Evolutionary conservation across 2,888 invertebrate genomes (phyloP), one percentile per base, ranked within the genome.

Genomic region (Petrolisthes cinctipes): DNA sequence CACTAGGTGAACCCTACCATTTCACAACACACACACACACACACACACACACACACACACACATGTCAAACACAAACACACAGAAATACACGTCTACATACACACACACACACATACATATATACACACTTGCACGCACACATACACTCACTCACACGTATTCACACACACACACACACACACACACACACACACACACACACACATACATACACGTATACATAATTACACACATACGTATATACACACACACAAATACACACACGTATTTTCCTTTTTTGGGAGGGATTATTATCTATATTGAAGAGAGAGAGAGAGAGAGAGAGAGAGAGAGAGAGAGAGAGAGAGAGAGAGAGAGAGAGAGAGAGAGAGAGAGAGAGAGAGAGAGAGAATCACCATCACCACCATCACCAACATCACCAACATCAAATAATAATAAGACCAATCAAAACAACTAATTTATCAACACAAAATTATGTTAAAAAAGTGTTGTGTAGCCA

Each of bases 81-180:
- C 56, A 54, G n/a, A n/a, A n/a, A n/a, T n/a, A n/a, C n/a, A n/a
- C n/a, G n/a, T n/a, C n/a, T n/a, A 54, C 54, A 81, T 56, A 81
- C 54, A 81, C 81, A 81, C 54, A 81, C 56, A 81, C 81, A 81
- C 56, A 54, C 81, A 81, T 23, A 81, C n/a, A 81, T 9, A 54
- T 23, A 81, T 23, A 81, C 57, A 81, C 9, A 53, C 56, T 17
- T 4, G 6, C 11, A 80, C 80, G 51, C 37, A 37, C 37, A 37
- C 37, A 37, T 37, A 37, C 37, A 37, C 37, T 37, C 37, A 37
- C 37, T 37, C 2, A 37, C 37, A 37, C 37, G 37, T 37, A 37
- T 37, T 0, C 37, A 37, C 37, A 37, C 54, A 80, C 76, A 37
- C 76, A 75, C 76, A 37, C 75, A 75, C 75, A 75, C 75, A 75